Evolutionary conservation across 2,113 vertebrate species (phyloP).

Genomic region (Neotragus pygmaeus): DNA sequence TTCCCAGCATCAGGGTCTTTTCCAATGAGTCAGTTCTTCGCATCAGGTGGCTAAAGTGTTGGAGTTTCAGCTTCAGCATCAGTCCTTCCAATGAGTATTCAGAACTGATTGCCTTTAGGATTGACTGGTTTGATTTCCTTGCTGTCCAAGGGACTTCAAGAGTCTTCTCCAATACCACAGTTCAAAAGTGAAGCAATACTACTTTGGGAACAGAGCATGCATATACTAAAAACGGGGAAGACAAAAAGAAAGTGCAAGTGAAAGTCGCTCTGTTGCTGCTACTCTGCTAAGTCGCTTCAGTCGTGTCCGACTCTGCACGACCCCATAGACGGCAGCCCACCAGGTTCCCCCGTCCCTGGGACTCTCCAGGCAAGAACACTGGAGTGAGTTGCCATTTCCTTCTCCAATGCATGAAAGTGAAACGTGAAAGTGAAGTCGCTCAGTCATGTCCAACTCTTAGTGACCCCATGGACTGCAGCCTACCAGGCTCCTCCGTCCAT

Average conservation of each 20-base stretch:
- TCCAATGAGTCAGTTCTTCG: not conserved
- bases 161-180: not conserved
- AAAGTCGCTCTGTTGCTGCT: not conserved
- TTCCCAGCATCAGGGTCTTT: not conserved
- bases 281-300: no score
- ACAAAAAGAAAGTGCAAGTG: not conserved
- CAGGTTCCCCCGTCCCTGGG: no score
- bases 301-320: accelerated
- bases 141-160: not conserved
- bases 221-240: not conserved
- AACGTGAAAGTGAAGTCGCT: no score
- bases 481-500: no score
- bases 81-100: not conserved
- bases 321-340: not conserved
- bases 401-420: no score
- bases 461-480: no score
- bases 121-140: not conserved
- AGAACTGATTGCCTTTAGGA: not conserved
- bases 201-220: not conserved
- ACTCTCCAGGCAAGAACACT: no score
- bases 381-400: no score
- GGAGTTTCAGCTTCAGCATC: not conserved
- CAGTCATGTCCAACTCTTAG: no score
- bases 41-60: not conserved
- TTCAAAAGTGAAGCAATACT: not conserved